These are phyloP conservation scores for Dromas ardeola DNA, from an alignment of 2,113 vertebrate genomes.

Conservation along the genomic window DNA sequence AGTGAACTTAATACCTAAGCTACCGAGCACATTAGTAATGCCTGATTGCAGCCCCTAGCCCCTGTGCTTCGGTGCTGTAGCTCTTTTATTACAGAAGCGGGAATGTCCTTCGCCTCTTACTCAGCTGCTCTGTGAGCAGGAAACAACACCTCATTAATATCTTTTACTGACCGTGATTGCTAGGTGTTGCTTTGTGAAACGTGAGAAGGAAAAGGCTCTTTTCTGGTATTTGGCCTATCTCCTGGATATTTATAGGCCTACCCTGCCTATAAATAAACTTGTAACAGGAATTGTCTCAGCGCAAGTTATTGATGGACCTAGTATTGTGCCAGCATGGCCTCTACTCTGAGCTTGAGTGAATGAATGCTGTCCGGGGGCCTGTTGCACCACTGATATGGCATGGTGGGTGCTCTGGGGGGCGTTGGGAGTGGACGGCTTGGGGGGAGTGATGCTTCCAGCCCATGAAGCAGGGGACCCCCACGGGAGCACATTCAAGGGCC, in stretches of 20 bases:
- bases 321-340: not conserved
- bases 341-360: not conserved
- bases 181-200: not conserved
- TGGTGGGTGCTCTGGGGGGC: not conserved
- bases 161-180: not conserved
- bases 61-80: not conserved
- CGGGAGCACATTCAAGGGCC: not conserved
- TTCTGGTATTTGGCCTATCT: not conserved
- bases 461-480: not conserved
- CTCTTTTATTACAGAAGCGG: not conserved
- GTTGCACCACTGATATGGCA: fast-evolving
- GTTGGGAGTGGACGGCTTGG: too few relatives aligned
- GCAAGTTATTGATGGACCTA: not conserved
- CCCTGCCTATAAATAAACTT: not conserved
- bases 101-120: conserved; percentile 21
- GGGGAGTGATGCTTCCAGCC: not conserved
- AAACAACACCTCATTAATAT: conserved; percentile 3
- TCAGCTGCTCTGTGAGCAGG: not conserved
- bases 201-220: not conserved
- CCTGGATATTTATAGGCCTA: not conserved
- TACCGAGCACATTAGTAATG: not conserved
- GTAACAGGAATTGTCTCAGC: not conserved
- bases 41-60: not conserved
- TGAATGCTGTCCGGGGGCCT: fast-evolving
- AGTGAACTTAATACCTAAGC: conserved; percentile 38